These are phyloP conservation scores for Dasypus novemcinctus DNA, from an alignment of 2,113 vertebrate genomes.

Conservation along the genomic window DNA sequence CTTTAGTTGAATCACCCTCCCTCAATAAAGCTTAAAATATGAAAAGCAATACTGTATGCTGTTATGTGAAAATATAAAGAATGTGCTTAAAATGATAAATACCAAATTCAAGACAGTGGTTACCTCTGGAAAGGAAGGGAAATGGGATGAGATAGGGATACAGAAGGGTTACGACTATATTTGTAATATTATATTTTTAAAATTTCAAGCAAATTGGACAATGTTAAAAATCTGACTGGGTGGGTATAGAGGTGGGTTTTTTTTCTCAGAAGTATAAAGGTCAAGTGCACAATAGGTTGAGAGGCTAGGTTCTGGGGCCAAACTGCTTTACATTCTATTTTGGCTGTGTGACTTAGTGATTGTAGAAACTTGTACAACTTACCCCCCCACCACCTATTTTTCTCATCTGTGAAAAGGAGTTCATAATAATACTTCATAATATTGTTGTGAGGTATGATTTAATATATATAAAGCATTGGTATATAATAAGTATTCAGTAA, in stretches of 20 bases:
- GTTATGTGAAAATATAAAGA: conserved; percentile 8
- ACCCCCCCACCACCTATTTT: background rate
- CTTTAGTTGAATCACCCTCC: background rate
- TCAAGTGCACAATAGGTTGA: background rate
- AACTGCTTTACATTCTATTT: background rate
- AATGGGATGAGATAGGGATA: background rate
- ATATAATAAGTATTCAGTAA: background rate
- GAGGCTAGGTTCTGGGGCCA: background rate
- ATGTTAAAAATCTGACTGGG: background rate
- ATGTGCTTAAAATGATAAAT: background rate
- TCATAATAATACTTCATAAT: background rate
- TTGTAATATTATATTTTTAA: background rate
- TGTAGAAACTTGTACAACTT: background rate
- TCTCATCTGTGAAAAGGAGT: conserved; percentile 21
- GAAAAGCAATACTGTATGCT: background rate
- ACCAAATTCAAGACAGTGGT: background rate
- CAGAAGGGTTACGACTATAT: background rate
- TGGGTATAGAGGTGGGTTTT: background rate
- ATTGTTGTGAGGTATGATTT: background rate
- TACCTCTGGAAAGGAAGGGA: background rate
- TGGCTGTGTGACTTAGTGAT: background rate
- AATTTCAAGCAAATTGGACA: background rate
- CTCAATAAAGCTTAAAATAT: background rate
- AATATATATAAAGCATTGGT: background rate
- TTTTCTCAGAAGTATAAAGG: background rate